A percentile compares a stretch with the other conserved stretches of the same genome.
These are phyloP conservation scores for Blastobasis adustella DNA, from an alignment of 2,888 invertebrate species.

Conservation along the genomic window DNA sequence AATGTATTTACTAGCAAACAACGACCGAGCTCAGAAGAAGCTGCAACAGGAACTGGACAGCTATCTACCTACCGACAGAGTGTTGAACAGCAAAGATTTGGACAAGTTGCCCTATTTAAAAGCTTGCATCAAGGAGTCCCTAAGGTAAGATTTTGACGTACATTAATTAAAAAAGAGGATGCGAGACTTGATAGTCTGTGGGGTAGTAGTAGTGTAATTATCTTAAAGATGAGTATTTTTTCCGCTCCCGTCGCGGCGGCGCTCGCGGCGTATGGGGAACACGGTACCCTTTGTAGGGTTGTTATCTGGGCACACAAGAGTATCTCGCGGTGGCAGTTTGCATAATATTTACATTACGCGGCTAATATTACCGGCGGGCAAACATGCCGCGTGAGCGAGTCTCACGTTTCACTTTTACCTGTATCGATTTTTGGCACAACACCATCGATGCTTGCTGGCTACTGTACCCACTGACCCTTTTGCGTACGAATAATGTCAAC, in stretches of 20 bases:
- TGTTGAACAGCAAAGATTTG: slow-evolving; percentile 75
- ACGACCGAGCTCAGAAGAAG: slow-evolving; percentile 78
- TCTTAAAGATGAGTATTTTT: too few species aligned
- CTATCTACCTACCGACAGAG: slow-evolving; percentile 69
- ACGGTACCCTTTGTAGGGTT: slow-evolving; percentile 1
- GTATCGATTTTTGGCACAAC: too few species aligned
- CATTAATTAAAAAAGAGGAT: too few species aligned
- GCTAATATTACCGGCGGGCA: slow-evolving; percentile 23
- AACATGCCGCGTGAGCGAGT: too few species aligned
- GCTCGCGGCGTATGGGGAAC: too few species aligned
- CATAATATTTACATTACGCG: slow-evolving; percentile 41
- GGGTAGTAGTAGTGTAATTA: too few species aligned
- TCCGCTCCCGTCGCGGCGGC: too few species aligned
- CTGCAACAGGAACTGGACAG: slow-evolving; percentile 77
- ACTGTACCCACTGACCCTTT: too few species aligned
- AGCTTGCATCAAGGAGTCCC: slow-evolving; percentile 85
- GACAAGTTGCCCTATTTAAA: slow-evolving; percentile 81
- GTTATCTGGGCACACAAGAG: slow-evolving; percentile 25
- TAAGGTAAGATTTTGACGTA: slow-evolving; percentile 66
- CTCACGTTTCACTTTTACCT: too few species aligned
- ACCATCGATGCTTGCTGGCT: too few species aligned
- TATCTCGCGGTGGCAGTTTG: slow-evolving; percentile 33
- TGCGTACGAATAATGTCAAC: too few species aligned
- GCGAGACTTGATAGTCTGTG: too few species aligned
- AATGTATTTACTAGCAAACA: slow-evolving; percentile 83